Base-by-base conservation (phyloP, 2,113 vertebrate species). In the Coptodon bakossiorum region DNA sequence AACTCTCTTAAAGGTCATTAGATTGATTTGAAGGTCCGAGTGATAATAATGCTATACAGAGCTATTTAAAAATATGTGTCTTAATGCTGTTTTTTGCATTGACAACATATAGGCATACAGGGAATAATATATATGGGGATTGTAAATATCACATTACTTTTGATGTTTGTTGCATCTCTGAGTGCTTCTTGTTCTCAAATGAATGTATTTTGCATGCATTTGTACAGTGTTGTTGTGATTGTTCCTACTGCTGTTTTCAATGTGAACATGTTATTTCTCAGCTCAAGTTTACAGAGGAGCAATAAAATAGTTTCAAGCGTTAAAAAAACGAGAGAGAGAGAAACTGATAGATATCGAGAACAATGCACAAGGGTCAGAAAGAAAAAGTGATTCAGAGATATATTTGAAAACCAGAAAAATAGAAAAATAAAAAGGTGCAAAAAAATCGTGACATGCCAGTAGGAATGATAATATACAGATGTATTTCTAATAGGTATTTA, bases 361-460 rank as follows among this genome's bases (percentile, higher is more conserved):
- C 34, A 34, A 61, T 34, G 14, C 59, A 63, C 59, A 34, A 63
- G 59, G 29, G 29, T 63, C 59, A 63, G 29, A 63, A n/a, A n/a
- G 31, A 63, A n/a, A 63, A 63, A 34, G 29, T 34, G 29, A 6
- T 0, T 61, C 1, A 34, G 59, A 34, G 59, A 63, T 63, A 0
- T 34, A 63, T 61, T 34, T 6, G 57, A 63, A 63, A 63, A 36
- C 29, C 14, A 6, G 16, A 34, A 36, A 19, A 61, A 61, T 17
- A 31, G 57, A 61, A 61, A 31, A 31, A 59, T 0, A 8, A 61
- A 61, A 61, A 61, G 29, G 16, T 61, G 29, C 57, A 61, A 61
- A 11, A 11, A 1, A 63, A 11, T 34, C 1, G 0, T 63, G 29
- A 34, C 27, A 61, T 59, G 57, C 4, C 27, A 59, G 13, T 59